Evolutionary conservation across 2,113 vertebrate genomes (phyloP).

Genomic region (Sinocyclocheilus anophthalmus): DNA sequence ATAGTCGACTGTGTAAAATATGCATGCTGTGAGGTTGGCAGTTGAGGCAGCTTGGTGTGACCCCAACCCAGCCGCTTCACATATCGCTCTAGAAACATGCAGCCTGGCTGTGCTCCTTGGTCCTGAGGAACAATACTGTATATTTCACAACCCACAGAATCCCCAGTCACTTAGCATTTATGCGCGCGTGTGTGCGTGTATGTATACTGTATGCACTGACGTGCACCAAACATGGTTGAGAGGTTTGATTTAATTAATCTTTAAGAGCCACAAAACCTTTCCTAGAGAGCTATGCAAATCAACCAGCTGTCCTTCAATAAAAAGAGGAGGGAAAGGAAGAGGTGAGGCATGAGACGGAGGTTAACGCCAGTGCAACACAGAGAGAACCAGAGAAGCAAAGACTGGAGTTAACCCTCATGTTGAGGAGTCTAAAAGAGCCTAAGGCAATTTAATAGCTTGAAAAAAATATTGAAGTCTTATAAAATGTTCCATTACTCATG

Average conservation of each 20-base stretch:
- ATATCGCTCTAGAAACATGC: background rate
- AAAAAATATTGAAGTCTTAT: background rate
- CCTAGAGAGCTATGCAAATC: constrained; percentile 25
- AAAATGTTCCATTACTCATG: background rate
- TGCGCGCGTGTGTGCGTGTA: background rate
- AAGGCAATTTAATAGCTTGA: background rate
- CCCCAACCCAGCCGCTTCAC: background rate
- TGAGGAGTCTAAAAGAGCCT: constrained; percentile 6
- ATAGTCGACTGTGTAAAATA: constrained; percentile 7
- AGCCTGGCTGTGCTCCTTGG: background rate
- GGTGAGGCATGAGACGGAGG: background rate
- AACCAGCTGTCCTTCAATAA: constrained; percentile 12
- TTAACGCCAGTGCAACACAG: background rate
- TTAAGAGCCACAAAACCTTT: constrained; percentile 16
- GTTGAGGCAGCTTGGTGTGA: background rate
- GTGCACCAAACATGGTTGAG: constrained; percentile 34
- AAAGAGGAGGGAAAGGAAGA: constrained; percentile 13
- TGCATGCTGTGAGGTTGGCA: background rate
- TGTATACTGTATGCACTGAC: background rate
- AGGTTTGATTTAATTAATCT: constrained; percentile 35
- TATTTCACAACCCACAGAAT: constrained; percentile 43
- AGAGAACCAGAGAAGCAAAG: background rate
- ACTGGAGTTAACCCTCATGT: background rate
- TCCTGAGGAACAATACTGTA: constrained; percentile 17
- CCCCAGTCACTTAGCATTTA: constrained; percentile 31